Base-by-base conservation (phyloP, 2,113 vertebrate genomes). In the Mohoua ochrocephala region DNA sequence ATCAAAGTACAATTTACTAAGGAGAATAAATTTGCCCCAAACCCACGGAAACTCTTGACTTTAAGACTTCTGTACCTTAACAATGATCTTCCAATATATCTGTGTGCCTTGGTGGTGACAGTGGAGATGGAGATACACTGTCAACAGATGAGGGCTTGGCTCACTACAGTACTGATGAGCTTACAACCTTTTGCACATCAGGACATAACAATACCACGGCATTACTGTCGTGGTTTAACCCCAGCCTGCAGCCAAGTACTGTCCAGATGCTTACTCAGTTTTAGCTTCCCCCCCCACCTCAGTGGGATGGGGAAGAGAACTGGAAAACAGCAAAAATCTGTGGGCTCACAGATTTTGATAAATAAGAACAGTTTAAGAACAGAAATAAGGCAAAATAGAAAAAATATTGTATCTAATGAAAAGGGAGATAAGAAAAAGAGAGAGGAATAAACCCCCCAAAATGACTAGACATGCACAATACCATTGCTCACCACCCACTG, bases 211-310 rank as follows among this genome's bases (percentile, higher is more conserved):
- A 69, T 27, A 71, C 6, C 21, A 47, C 75, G 69, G 33, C 41
- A 89, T 45, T 60, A 26, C 15, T 80, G 24, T 53, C 31, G 52
- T 52, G 33, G n/a, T 52, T 79, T 45, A 85, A 65, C 2, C 15
- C 17, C 39, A 73, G 21, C 13, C 39, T 52, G 39, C 59, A 60
- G 53, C 3, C 41, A 65, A 52, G 67, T 14, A 27, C 59, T 13
- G 4, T 31, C n/a, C 17, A 79, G 52, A 37, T 33, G 45, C 14
- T 71, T 13, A 10, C 9, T 31, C 21, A 35, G 31, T 85, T 71
- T n/a, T 19, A 59, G 18, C 2, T n/a, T n/a, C n/a, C n/a, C 6
- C 4, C 11, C 15, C 7, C 2, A 13, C 8, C 18, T 18, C 39
- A 79, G 18, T 23, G 21, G 24, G 39, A 47, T 8, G 2, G n/a